Conservation (phyloP, 2,888 invertebrate genomes). For the Steromphala cineraria region DNA sequence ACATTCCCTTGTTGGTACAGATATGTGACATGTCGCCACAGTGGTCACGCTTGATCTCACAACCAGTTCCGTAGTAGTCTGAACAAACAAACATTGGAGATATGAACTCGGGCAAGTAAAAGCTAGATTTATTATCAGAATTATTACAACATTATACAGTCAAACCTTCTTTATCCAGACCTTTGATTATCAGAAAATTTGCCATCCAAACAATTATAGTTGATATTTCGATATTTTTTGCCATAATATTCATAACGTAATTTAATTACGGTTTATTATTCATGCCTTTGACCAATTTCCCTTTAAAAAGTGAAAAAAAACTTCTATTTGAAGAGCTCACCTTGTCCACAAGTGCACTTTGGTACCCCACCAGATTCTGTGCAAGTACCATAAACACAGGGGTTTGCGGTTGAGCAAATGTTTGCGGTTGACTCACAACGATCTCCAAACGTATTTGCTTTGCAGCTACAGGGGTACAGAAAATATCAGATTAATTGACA, state of each 20-base stretch:
- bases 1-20: slow-evolving; percentile 56
- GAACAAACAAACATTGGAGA: slow-evolving; percentile 29
- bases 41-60: slow-evolving; percentile 92
- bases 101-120: too few species aligned
- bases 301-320: not conserved
- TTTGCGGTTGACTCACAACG: slow-evolving; percentile 94
- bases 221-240: too few species aligned
- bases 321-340: slow-evolving; percentile 13
- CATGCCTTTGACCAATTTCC: not conserved
- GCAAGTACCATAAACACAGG: slow-evolving; percentile 93
- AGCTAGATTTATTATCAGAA: too few species aligned
- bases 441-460: slow-evolving; percentile 76
- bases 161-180: not conserved
- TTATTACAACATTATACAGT: too few species aligned
- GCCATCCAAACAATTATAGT: too few species aligned
- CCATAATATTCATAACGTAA: too few species aligned
- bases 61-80: slow-evolving; percentile 79
- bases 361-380: slow-evolving; percentile 26
- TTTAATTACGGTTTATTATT: too few species aligned
- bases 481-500: too few species aligned
- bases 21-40: slow-evolving; percentile 77
- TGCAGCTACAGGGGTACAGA: slow-evolving; percentile 45
- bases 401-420: slow-evolving; percentile 85
- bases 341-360: slow-evolving; percentile 44
- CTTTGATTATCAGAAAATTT: not conserved